Conservation (phyloP, 2,888 invertebrate genomes). For the Caenorhabditis wallacei region DNA sequence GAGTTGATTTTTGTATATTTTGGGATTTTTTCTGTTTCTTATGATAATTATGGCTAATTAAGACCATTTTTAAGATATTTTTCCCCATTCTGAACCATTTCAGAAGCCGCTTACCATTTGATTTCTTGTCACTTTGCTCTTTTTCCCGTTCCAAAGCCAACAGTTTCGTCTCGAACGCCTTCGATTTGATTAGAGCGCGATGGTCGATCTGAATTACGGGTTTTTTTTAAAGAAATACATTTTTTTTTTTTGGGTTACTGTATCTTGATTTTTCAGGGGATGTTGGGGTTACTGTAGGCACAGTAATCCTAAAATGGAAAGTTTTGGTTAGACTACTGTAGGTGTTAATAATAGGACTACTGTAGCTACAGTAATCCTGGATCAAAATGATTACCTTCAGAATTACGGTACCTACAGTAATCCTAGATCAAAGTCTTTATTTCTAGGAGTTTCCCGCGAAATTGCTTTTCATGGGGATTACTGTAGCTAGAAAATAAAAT, state of each 20-base stretch:
- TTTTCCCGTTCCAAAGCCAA: conserved; percentile 81
- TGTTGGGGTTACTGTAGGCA: too few species aligned
- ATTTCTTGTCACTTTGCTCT: conserved; percentile 76
- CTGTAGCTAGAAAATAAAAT: not conserved
- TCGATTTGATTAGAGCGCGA: conserved; percentile 80
- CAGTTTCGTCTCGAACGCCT: conserved; percentile 82
- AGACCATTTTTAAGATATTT: not conserved
- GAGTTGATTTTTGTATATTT: conserved; percentile 11
- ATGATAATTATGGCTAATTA: not conserved
- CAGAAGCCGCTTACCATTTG: conserved; percentile 72
- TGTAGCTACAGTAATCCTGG: too few species aligned
- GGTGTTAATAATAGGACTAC: too few species aligned
- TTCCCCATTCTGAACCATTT: conserved; percentile 3
- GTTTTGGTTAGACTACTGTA: too few species aligned
- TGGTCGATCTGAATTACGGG: conserved; percentile 71
- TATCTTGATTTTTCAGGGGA: too few species aligned
- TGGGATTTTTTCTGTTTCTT: not conserved
- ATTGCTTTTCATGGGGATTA: too few species aligned
- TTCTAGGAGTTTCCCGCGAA: too few species aligned
- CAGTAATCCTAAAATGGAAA: too few species aligned
- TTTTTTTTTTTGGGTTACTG: not conserved
- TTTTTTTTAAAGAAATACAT: not conserved
- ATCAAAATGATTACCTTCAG: not conserved
- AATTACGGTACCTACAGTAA: too few species aligned
- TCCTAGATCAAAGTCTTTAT: too few species aligned